These are phyloP conservation scores for Myodes glareolus DNA, from an alignment of 2,113 vertebrate genomes.

Conservation along the genomic window DNA sequence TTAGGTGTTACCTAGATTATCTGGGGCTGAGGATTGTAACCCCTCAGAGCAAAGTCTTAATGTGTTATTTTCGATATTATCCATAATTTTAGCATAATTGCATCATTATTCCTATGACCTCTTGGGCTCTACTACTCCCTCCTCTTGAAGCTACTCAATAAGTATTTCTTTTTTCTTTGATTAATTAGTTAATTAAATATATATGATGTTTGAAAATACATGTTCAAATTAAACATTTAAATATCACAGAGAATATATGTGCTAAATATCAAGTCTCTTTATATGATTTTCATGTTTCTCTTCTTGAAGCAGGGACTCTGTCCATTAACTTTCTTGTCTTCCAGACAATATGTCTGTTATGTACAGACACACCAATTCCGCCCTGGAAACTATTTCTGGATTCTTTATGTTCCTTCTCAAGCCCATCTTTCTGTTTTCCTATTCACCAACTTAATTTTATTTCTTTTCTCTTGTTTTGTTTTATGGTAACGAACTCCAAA, in stretches of 20 bases:
- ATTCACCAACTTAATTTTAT: neutral
- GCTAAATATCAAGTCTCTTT: neutral
- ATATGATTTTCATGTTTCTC: neutral
- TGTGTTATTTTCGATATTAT: neutral
- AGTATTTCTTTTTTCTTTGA: neutral
- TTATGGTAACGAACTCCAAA: neutral
- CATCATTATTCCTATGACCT: neutral
- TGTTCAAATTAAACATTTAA: neutral
- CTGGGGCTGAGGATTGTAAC: too few relatives aligned
- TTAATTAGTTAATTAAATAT: neutral
- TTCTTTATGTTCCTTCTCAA: neutral
- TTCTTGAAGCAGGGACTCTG: rapidly evolving
- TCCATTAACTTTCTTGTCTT: neutral
- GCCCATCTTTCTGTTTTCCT: neutral
- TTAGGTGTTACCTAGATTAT: too few relatives aligned
- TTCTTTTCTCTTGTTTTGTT: neutral
- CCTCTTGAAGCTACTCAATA: neutral
- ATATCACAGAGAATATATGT: neutral
- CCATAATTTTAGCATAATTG: neutral
- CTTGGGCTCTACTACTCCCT: neutral
- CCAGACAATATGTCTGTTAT: neutral
- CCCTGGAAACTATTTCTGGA: neutral
- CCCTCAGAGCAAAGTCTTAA: neutral
- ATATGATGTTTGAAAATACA: neutral
- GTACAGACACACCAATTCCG: neutral